phyloP scores from a whole-genome alignment of 2,888 invertebrate species.

The Mythimna pallens region DNA sequence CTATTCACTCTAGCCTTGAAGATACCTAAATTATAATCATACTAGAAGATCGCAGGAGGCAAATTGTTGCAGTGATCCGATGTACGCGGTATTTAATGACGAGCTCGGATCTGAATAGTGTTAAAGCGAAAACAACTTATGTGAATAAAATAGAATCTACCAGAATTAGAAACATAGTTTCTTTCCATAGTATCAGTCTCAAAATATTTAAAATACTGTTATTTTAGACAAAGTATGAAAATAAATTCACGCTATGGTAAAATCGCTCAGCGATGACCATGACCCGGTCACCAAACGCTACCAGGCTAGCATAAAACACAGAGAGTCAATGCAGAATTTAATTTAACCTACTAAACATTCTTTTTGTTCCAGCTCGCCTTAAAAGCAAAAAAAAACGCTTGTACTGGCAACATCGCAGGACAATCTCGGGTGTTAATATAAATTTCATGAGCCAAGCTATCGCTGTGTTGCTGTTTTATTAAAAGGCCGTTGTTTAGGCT shows the following conservation, averaged over 20 bases:
- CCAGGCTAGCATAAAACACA: conserved; percentile 52
- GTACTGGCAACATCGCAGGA: conserved; percentile 71
- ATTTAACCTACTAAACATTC: conserved; percentile 64
- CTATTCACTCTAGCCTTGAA: no score
- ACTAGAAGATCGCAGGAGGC: no score
- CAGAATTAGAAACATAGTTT: no score
- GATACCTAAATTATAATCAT: no score
- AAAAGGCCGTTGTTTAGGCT: conserved; percentile 76
- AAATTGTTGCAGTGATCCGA: no score
- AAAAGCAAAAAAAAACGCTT: conserved; percentile 60
- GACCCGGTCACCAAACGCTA: conserved; percentile 22
- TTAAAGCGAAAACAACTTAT: no score
- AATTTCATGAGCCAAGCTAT: conserved; percentile 79
- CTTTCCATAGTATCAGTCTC: neutral
- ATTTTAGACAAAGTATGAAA: neutral
- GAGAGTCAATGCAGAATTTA: conserved; percentile 57
- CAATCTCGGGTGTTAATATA: conserved; percentile 78
- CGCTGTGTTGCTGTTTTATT: conserved; percentile 77
- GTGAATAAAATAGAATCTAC: no score
- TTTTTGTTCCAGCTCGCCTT: conserved; percentile 53
- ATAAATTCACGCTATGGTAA: neutral
- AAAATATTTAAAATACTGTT: neutral
- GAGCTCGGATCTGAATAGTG: no score
- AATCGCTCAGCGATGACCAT: conserved; percentile 13
- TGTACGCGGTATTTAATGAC: no score